These are phyloP conservation scores for Hippocampus guttulatus DNA, from an alignment of 2,113 vertebrate genomes.

Conservation along the genomic window DNA sequence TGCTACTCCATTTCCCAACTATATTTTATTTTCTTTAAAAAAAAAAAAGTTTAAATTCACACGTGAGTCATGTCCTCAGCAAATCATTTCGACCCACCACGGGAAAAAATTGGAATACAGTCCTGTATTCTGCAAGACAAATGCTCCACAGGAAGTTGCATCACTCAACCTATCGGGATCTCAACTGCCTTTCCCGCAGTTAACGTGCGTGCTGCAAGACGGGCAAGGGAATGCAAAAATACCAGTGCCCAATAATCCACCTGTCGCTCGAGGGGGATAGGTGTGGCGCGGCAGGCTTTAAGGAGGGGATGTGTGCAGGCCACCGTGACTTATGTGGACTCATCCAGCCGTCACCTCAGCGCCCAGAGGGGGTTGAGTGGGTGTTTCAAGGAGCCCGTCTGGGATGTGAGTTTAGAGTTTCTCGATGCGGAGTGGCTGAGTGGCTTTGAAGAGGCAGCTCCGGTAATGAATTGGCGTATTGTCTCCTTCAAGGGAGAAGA, in stretches of 20 bases:
- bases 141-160: too few species aligned
- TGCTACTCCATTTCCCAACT: too few species aligned
- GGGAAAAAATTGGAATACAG: too few species aligned
- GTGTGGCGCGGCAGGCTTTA: slow-evolving; percentile 60
- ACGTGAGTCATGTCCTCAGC: too few species aligned
- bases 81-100: too few species aligned
- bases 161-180: too few species aligned
- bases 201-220: slow-evolving; percentile 8
- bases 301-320: slow-evolving; percentile 56
- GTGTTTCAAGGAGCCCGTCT: slow-evolving; percentile 63
- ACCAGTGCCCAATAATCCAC: slow-evolving; percentile 57
- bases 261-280: slow-evolving; percentile 63
- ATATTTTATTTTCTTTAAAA: too few species aligned
- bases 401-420: slow-evolving; percentile 63
- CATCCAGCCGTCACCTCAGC: slow-evolving; percentile 63
- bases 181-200: slow-evolving; percentile 44
- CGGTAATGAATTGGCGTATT: slow-evolving; percentile 70
- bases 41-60: too few species aligned
- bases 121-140: too few species aligned
- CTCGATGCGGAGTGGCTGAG: slow-evolving; percentile 46
- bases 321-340: slow-evolving; percentile 69
- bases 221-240: slow-evolving; percentile 50
- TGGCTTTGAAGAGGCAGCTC: slow-evolving; percentile 67
- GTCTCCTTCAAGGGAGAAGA: slow-evolving; percentile 55
- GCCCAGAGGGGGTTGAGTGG: slow-evolving; percentile 58